A percentile compares a stretch with the other conserved stretches of the same genome.
Evolutionary conservation across 2,888 invertebrate genomes (phyloP).

Genomic region (Furcula furcula): DNA sequence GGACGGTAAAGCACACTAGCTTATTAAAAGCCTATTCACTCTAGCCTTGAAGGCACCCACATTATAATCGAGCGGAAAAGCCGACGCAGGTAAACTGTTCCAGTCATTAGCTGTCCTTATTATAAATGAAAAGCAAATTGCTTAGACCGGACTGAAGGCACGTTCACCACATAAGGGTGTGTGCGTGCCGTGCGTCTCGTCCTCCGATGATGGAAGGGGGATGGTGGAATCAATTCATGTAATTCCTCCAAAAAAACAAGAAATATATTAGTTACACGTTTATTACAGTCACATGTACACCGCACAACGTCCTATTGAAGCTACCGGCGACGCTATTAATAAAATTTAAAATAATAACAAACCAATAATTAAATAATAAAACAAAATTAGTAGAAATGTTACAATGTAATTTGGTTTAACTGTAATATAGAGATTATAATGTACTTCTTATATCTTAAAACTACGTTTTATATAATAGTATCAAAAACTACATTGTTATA

Average conservation of each 20-base stretch:
- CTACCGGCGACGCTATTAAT: constrained; percentile 17
- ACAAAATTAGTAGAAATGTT: constrained; percentile 24
- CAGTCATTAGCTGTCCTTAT: no score
- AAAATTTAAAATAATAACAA: constrained; percentile 33
- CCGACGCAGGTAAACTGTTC: no score
- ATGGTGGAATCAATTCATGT: no score
- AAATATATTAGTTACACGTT: constrained; percentile 28
- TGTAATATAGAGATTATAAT: constrained; percentile 20
- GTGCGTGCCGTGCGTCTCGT: no score
- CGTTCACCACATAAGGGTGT: no score
- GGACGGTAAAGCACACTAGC: no score
- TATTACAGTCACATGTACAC: constrained; percentile 24
- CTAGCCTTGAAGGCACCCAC: no score
- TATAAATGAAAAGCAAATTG: no score
- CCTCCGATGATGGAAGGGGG: no score
- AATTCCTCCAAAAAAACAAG: constrained; percentile 18
- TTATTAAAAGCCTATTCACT: no score
- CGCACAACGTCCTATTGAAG: constrained; percentile 17
- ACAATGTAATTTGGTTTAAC: constrained; percentile 25
- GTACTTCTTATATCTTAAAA: constrained; percentile 1
- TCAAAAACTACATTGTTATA: constrained; percentile 33
- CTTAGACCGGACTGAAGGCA: no score
- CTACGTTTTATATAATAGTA: constrained; percentile 16
- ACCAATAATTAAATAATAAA: constrained; percentile 22
- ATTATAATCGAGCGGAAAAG: no score